These are phyloP conservation scores for Heteronetta atricapilla DNA, from an alignment of 2,113 vertebrate species.

Conservation along the genomic window DNA sequence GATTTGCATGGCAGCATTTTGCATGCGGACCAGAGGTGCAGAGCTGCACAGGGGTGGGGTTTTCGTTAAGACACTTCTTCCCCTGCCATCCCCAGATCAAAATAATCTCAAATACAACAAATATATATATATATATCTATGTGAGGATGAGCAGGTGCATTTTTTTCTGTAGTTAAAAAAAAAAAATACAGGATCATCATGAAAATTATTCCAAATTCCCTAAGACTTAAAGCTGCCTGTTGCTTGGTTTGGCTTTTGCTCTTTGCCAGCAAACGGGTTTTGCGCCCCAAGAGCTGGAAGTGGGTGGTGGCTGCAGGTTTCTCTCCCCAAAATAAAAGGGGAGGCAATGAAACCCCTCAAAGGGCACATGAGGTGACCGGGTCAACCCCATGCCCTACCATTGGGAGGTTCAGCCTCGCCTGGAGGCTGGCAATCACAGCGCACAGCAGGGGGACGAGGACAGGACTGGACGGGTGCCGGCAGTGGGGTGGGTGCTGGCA, in stretches of 20 bases:
- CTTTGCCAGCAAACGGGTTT: neutral
- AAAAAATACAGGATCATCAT: neutral
- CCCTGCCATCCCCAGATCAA: neutral
- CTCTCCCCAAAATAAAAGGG: neutral
- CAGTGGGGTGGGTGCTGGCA: neutral
- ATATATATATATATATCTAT: neutral
- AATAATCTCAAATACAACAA: neutral
- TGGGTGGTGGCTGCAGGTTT: neutral
- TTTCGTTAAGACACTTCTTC: neutral
- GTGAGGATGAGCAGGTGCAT: neutral
- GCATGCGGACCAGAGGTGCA: neutral
- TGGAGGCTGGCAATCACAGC: neutral
- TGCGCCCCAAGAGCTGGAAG: neutral
- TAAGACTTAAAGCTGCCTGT: neutral
- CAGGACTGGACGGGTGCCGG: neutral
- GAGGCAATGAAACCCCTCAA: neutral
- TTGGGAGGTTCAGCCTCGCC: neutral
- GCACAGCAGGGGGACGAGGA: rapidly evolving
- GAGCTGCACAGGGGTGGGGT: neutral
- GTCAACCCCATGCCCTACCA: rapidly evolving
- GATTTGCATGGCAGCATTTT: neutral
- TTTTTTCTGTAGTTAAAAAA: neutral
- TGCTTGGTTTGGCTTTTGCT: neutral
- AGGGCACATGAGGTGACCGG: rapidly evolving
- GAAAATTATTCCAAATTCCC: neutral